A percentile compares a stretch with the other conserved stretches of the same genome.
phyloP scores from a whole-genome alignment of 30 jellyfish, hydroid and myxozoan species.

The Pseudorhiza aurosa region DNA sequence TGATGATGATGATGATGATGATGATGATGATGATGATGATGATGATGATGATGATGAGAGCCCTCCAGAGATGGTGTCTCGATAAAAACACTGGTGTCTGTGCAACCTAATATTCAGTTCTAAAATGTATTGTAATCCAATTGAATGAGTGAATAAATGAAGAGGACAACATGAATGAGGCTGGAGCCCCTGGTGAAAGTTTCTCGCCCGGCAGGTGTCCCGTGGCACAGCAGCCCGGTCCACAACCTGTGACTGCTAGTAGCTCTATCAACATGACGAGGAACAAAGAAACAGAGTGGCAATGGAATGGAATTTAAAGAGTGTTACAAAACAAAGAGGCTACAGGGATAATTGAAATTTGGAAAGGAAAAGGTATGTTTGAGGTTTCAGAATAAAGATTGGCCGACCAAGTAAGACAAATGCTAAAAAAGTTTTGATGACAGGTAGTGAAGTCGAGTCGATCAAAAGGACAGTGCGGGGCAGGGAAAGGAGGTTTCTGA shows the following conservation, averaged over 20 bases:
- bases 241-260: slow-evolving; percentile 23
- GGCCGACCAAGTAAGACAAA: slow-evolving; percentile 34
- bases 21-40: too few species aligned
- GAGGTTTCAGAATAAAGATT: slow-evolving; percentile 25
- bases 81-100: not conserved
- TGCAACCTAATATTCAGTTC: not conserved
- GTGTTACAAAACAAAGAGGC: slow-evolving; percentile 19
- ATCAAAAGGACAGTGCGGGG: slow-evolving; percentile 3
- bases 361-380: slow-evolving; percentile 29
- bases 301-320: slow-evolving; percentile 17
- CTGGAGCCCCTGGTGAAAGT: slow-evolving; percentile 15
- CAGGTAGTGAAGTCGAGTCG: slow-evolving; percentile 17
- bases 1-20: too few species aligned
- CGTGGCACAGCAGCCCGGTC: slow-evolving; percentile 19
- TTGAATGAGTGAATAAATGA: not conserved
- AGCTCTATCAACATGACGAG: not conserved
- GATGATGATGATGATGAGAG: too few species aligned
- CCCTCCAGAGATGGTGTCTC: not conserved
- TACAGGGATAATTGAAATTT: slow-evolving; percentile 33
- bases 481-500: slow-evolving; percentile 7
- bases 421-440: slow-evolving; percentile 3
- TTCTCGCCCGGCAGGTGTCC: slow-evolving; percentile 50
- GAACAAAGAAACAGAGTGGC: slow-evolving; percentile 28
- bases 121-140: not conserved
- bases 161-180: not conserved